These are phyloP conservation scores for Oscheius sp. DNA, from an alignment of 1,140 invertebrate species.

Conservation along the genomic window DNA sequence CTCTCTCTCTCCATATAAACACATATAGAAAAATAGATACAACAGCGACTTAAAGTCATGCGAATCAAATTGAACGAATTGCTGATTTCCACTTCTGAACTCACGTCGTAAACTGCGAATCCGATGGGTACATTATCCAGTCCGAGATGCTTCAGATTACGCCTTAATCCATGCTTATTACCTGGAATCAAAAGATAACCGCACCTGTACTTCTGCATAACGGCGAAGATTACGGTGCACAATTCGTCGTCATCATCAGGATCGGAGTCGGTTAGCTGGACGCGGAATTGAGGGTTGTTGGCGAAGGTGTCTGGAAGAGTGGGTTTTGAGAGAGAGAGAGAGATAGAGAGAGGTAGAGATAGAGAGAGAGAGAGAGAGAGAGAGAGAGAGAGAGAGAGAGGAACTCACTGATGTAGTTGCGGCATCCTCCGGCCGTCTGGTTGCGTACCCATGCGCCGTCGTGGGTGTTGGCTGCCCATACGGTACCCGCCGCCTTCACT, in stretches of 20 bases:
- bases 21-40: no score
- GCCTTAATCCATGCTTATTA: conserved; percentile 61
- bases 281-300: conserved; percentile 87
- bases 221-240: conserved; percentile 85
- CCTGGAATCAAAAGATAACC: no score
- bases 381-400: no score
- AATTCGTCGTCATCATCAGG: conserved; percentile 68
- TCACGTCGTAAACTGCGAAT: conserved; percentile 86
- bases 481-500: conserved; percentile 51
- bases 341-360: no score
- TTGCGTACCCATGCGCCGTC: conserved; percentile 86
- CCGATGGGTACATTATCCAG: conserved; percentile 91
- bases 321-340: no score
- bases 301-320: conserved; percentile 49
- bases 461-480: conserved; percentile 88
- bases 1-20: no score
- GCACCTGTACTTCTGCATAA: conserved; percentile 75
- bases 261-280: conserved; percentile 80
- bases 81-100: no score
- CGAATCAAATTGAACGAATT: no score
- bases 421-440: conserved; percentile 92
- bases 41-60: no score
- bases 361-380: no score
- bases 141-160: conserved; percentile 83
- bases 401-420: conserved; percentile 78